Evolutionary conservation across 1,140 invertebrate genomes (phyloP).

Genomic region (Aplysia californica): DNA sequence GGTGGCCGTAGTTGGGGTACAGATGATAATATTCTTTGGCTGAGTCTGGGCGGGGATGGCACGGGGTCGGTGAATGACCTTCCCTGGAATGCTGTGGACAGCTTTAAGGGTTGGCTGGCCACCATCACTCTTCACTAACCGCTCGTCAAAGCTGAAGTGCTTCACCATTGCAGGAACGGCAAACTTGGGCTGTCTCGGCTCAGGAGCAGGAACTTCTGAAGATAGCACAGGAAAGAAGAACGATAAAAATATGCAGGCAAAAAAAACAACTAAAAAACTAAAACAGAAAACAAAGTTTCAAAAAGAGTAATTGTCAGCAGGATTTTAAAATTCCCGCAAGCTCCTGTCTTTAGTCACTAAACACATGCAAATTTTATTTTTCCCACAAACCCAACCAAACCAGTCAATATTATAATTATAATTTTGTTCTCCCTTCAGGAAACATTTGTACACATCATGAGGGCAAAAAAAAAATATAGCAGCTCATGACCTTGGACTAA

Average conservation of each 20-base stretch:
- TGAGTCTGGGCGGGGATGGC: background rate
- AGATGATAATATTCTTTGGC: background rate
- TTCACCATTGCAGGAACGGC: slow-evolving; percentile 9
- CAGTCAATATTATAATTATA: too few species aligned
- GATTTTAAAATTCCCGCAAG: too few species aligned
- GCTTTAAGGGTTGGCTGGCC: background rate
- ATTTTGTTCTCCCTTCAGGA: too few species aligned
- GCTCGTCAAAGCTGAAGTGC: slow-evolving; percentile 28
- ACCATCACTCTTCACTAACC: background rate
- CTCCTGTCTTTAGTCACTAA: too few species aligned
- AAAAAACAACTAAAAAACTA: background rate
- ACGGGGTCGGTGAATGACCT: slow-evolving; percentile 9
- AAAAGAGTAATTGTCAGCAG: background rate
- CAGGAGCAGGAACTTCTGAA: background rate
- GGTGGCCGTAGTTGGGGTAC: slow-evolving; percentile 2
- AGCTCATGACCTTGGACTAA: too few species aligned
- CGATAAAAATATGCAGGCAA: background rate
- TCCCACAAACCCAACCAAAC: too few species aligned
- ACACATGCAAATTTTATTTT: background rate
- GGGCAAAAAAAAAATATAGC: too few species aligned
- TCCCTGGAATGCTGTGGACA: background rate
- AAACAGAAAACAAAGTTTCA: background rate
- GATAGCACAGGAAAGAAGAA: background rate
- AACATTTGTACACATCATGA: too few species aligned
- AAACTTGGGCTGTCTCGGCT: slow-evolving; percentile 3